phyloP scores from a whole-genome alignment of 2,888 invertebrate genomes.

The Axea sp. region DNA sequence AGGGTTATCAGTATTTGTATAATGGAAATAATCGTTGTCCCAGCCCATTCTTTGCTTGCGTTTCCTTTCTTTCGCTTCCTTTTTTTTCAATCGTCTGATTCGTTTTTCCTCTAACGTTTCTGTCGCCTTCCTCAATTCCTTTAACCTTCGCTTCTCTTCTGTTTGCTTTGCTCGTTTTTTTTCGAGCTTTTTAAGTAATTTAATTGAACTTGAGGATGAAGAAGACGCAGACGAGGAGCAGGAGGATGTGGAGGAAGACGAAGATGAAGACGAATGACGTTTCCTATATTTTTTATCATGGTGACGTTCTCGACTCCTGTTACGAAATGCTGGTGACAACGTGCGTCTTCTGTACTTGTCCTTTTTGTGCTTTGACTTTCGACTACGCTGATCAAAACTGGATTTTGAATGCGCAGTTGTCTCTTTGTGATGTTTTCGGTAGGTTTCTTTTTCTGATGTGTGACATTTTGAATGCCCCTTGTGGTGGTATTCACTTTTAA shows the following conservation, averaged over 20 bases:
- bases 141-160: slow-evolving; percentile 85
- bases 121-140: slow-evolving; percentile 89
- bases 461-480: no score
- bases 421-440: no score
- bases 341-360: no score
- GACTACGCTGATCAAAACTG: no score
- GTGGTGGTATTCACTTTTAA: no score
- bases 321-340: slow-evolving; percentile 1
- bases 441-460: no score
- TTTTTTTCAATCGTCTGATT: slow-evolving; percentile 90
- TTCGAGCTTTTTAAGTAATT: slow-evolving; percentile 86
- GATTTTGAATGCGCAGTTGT: no score
- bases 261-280: slow-evolving; percentile 34
- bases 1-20: slow-evolving; percentile 98
- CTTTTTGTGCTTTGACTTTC: no score
- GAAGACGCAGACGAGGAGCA: slow-evolving; percentile 38
- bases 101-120: slow-evolving; percentile 98
- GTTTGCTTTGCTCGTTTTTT: slow-evolving; percentile 84
- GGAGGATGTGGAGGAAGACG: slow-evolving; percentile 23
- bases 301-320: background rate
- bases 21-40: slow-evolving; percentile 98
- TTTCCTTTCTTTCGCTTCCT: slow-evolving; percentile 93
- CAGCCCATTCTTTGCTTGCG: slow-evolving; percentile 97
- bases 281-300: slow-evolving; percentile 60
- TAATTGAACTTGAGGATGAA: slow-evolving; percentile 74